Conservation (phyloP, 2,797 vertebrate genomes). For the Austrolebias charrua region DNA sequence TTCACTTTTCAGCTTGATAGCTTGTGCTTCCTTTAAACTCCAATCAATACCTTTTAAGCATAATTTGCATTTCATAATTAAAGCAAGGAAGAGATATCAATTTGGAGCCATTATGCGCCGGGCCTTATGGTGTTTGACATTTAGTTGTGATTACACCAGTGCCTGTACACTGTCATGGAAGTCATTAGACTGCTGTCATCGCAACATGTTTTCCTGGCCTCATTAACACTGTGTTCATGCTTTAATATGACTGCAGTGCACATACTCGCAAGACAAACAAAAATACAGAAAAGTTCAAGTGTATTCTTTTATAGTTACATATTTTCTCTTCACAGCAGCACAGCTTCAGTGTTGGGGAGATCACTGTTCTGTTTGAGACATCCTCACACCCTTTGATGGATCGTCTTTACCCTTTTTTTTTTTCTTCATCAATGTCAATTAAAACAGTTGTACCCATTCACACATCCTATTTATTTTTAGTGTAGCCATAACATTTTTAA, state of each 20-base stretch:
- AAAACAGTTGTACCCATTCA: too few relatives aligned
- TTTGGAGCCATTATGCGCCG: constrained; percentile 77
- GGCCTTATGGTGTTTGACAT: constrained; percentile 83
- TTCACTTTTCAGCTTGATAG: constrained; percentile 70
- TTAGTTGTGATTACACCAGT: constrained; percentile 81
- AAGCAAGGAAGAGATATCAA: constrained; percentile 76
- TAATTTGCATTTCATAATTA: constrained; percentile 82
- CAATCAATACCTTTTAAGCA: constrained; percentile 82
- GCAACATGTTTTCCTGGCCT: constrained; percentile 76
- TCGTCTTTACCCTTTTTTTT: too few relatives aligned
- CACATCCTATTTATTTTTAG: too few relatives aligned
- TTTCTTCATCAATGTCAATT: too few relatives aligned
- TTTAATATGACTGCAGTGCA: constrained; percentile 40
- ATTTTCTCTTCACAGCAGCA: background rate
- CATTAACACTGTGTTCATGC: constrained; percentile 69
- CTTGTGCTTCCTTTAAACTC: constrained; percentile 70
- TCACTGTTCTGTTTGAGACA: background rate
- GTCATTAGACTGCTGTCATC: constrained; percentile 82
- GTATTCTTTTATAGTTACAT: background rate
- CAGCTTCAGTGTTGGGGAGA: background rate
- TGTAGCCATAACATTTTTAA: too few relatives aligned
- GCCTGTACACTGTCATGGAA: constrained; percentile 78
- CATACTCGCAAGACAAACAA: background rate
- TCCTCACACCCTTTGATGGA: too few relatives aligned
- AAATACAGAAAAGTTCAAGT: background rate